These are phyloP conservation scores for Lepus townsendii DNA, from an alignment of 2,797 vertebrate species.

Conservation along the genomic window DNA sequence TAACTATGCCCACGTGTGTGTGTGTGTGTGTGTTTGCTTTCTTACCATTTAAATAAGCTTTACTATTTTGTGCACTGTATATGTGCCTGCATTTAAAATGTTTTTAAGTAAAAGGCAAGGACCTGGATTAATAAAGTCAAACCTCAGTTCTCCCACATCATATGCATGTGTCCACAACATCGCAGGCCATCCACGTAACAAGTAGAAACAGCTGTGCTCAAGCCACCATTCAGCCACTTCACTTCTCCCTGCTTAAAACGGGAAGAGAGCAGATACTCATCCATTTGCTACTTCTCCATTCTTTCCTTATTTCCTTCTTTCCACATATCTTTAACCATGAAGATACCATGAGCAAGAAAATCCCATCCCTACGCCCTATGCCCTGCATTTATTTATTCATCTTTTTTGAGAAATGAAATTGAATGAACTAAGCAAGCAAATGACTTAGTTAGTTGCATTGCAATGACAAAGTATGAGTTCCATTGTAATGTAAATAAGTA, in stretches of 20 bases:
- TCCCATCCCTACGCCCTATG: too few relatives aligned
- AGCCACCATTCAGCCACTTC: not conserved
- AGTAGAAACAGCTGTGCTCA: not conserved
- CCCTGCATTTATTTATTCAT: not conserved
- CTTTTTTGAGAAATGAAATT: not conserved
- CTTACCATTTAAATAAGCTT: too few relatives aligned
- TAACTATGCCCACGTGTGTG: too few relatives aligned
- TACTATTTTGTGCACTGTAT: too few relatives aligned
- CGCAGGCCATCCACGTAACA: not conserved
- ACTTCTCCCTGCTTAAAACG: not conserved
- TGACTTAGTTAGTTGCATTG: not conserved
- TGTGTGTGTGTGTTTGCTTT: too few relatives aligned
- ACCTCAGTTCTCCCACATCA: too few relatives aligned
- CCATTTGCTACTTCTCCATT: not conserved
- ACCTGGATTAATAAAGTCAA: too few relatives aligned
- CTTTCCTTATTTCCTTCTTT: not conserved
- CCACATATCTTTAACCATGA: not conserved
- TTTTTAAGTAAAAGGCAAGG: too few relatives aligned
- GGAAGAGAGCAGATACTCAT: not conserved
- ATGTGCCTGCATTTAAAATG: too few relatives aligned
- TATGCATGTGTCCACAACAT: not conserved
- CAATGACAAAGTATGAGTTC: not conserved
- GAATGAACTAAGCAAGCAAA: not conserved
- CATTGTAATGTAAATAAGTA: not conserved
- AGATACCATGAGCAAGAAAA: not conserved